phyloP scores from a whole-genome alignment of 2,797 vertebrate genomes.

The Hyperoplus immaculatus region DNA sequence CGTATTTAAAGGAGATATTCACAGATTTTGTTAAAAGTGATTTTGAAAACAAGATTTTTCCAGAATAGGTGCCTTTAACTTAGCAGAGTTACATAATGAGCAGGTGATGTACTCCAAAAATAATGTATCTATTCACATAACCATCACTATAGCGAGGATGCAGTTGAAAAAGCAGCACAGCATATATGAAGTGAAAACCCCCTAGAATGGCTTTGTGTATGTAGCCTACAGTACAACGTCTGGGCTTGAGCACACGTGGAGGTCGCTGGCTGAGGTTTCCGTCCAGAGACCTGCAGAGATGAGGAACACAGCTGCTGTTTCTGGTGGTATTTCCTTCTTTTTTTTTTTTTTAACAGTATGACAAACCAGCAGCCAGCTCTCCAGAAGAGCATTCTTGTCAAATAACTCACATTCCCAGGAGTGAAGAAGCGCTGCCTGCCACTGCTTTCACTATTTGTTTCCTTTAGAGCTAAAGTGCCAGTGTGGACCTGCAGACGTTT shows the following conservation, averaged over 20 bases:
- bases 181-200: conserved; percentile 1
- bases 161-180: background rate
- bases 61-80: too few species aligned
- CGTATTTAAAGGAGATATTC: too few species aligned
- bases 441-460: conserved; percentile 57
- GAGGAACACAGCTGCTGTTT: conserved; percentile 62
- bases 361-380: conserved; percentile 50
- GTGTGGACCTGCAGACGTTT: conserved; percentile 32
- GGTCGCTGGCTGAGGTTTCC: conserved; percentile 9
- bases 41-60: too few species aligned
- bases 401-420: conserved; percentile 67
- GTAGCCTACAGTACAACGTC: background rate
- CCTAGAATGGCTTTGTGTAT: background rate
- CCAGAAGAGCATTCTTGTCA: conserved; percentile 67
- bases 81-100: too few species aligned
- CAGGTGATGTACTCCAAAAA: too few species aligned
- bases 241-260: conserved; percentile 33
- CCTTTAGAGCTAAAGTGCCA: conserved; percentile 23
- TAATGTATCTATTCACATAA: background rate
- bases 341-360: conserved; percentile 52
- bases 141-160: background rate
- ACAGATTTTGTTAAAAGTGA: too few species aligned
- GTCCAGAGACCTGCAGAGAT: conserved; percentile 38
- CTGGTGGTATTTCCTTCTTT: conserved; percentile 26
- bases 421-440: conserved; percentile 29